These are phyloP conservation scores for Agriopis leucophaearia DNA, from an alignment of 2,888 invertebrate genomes.

Conservation along the genomic window DNA sequence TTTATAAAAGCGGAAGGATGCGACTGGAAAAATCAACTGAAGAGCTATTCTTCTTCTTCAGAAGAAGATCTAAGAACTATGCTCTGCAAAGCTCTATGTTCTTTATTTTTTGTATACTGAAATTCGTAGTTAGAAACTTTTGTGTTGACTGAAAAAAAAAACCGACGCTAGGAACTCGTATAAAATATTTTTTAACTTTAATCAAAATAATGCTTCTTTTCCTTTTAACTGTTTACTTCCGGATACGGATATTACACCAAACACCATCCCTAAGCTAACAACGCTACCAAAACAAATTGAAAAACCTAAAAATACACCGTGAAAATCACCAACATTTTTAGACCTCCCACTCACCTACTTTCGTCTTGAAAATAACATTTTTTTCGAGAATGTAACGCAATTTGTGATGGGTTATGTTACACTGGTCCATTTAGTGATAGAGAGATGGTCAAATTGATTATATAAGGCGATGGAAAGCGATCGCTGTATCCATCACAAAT, in stretches of 20 bases:
- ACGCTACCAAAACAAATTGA: slow-evolving; percentile 20
- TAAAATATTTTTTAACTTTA: neutral
- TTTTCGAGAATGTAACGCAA: slow-evolving; percentile 3
- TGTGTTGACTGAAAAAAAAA: neutral
- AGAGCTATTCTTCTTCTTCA: no score
- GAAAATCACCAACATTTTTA: slow-evolving; percentile 13
- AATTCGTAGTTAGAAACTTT: neutral
- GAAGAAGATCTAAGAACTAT: no score
- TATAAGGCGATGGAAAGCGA: slow-evolving; percentile 52
- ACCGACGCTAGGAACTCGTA: neutral
- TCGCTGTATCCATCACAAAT: slow-evolving; percentile 52
- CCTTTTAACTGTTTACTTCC: slow-evolving; percentile 7
- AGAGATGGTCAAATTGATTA: slow-evolving; percentile 54
- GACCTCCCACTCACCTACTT: slow-evolving; percentile 14
- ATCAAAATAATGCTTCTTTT: neutral
- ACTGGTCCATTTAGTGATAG: slow-evolving; percentile 31
- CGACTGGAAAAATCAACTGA: no score
- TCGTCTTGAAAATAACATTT: neutral
- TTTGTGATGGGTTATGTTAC: slow-evolving; percentile 30
- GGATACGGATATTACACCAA: slow-evolving; percentile 8
- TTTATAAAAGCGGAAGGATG: no score
- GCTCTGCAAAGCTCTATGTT: no score
- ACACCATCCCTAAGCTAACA: slow-evolving; percentile 24
- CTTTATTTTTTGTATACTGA: no score
- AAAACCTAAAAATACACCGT: slow-evolving; percentile 26